Evolutionary conservation across 2,888 invertebrate genomes (phyloP), one percentile per base, ranked within the genome.

Genomic region (Cheilosia urbana): DNA sequence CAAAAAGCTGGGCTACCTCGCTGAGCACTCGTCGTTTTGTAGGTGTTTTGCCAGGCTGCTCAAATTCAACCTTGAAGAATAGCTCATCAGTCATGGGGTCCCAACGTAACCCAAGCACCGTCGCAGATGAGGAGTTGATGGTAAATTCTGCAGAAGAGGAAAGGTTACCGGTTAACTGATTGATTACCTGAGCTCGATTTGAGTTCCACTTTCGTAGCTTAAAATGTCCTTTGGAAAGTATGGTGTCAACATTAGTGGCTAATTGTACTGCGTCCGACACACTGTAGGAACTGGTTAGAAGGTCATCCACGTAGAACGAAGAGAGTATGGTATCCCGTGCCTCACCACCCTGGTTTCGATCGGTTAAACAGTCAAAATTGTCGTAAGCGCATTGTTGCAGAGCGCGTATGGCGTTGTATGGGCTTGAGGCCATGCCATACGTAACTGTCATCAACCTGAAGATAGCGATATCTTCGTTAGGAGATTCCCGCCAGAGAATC

Each of bases 271-370:
- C 65, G 15, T 49, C 37, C 5, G 47, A 47, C 13, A 34, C 21
- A 4, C 40, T 72, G 69, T 63, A 53, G 51, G 73, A 73, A 49
- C 63, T 73, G 6, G 37, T 45, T 27, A 71, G 58, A 11, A 58
- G 60, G 47, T 72, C 76, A 47, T 76, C 65, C 21, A 79, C 68
- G 13, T 83, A 77, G n/a, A 83, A 72, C 0, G 66, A 66, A 4
- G 51, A 45, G 4, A 76, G 45, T 11, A 82, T 66, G 1, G 65
- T 45, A 9, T 65, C 47, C n/a, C 69, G 75, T 2, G 69, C 75
- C 13, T 55, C 34, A 37, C 15, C 34, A 27, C 51, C 65, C n/a
- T 71, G 47, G 13, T 49, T 6, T n/a, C 5, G 51, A 34, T 76
- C 47, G 0, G 34, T 13, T n/a, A 76, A 19, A 21, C 27, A 60